Evolutionary conservation across 2,888 invertebrate genomes (phyloP), one percentile per base, ranked within the genome.

Genomic region (Chloromyia formosa): DNA sequence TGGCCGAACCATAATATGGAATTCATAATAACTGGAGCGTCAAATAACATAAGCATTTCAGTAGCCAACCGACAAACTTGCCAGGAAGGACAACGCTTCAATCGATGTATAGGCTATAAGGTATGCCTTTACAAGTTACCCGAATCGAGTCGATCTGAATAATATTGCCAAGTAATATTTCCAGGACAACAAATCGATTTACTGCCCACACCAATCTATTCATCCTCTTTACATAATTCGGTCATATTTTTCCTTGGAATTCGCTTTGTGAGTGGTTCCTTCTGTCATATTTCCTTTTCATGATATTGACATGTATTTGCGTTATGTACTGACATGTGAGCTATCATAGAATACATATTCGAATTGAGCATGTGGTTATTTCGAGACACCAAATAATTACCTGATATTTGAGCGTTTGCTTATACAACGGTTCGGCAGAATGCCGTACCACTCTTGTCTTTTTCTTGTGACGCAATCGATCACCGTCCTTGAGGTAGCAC

Each of bases 401-500:
- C 87, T 91, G 91, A 86, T 97, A 97, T 82, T 94, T 93, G 78
- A 97, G 90, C 45, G 94, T 95, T 85, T 96, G 95, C 75, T 93
- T 91, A 86, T 93, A 97, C 81, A 93, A 90, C 4, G 96, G 96
- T 82, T 94, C 94, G 74, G 91, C 90, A 68, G 92, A 92, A 82
- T 93, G 93, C 73, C 93, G 90, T 20, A 93, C 89, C 35, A 95
- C 92, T 61, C 94, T 89, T 1, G 96, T 97, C 86, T 97, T 97
- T 82, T 95, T 92, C 86, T 96, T 96, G 84, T 95, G 94, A 76
- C 96, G 87, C 90, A 94, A 92, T 78, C 94, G 91, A 78, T 94
- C 94, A 23, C 94, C 94, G 82, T 96, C 95, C 75, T 94, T 91
- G 76, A 96, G 88, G 83, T 96, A 96, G 78, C 95, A 96, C 86